Conservation (phyloP, 2,113 vertebrate genomes). For the Eonycteris spelaea region DNA sequence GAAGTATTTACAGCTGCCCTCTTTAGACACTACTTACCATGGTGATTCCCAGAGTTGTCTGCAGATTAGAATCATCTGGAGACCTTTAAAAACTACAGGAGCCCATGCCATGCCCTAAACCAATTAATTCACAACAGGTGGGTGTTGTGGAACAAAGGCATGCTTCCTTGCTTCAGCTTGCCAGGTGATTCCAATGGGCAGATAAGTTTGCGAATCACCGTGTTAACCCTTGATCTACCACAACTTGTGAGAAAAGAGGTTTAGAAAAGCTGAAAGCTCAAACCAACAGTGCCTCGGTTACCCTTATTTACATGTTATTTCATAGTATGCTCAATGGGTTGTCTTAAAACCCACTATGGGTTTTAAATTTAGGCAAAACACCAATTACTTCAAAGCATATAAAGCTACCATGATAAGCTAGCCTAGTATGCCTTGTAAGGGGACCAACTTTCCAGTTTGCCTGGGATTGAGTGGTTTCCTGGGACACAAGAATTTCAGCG, state of each 20-base stretch:
- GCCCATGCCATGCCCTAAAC: neutral
- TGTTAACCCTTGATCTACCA: neutral
- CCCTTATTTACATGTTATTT: neutral
- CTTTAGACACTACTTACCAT: neutral
- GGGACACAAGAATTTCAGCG: neutral
- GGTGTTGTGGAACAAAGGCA: neutral
- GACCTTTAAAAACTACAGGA: neutral
- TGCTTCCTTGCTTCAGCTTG: neutral
- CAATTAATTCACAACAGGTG: neutral
- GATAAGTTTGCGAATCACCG: neutral
- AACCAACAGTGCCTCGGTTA: neutral
- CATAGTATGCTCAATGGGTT: neutral
- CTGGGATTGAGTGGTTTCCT: neutral
- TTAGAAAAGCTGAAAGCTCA: neutral
- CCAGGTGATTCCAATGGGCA: neutral
- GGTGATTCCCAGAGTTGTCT: neutral
- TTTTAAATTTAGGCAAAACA: neutral
- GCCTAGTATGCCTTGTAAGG: neutral
- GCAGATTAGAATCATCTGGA: neutral
- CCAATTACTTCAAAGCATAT: neutral
- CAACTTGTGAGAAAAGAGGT: neutral
- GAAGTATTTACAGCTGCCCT: neutral
- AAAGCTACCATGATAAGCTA: neutral
- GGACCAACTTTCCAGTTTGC: neutral
- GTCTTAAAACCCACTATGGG: neutral